Evolutionary conservation across 1,140 invertebrate species (phyloP).

Genomic region (Portunus trituberculatus): DNA sequence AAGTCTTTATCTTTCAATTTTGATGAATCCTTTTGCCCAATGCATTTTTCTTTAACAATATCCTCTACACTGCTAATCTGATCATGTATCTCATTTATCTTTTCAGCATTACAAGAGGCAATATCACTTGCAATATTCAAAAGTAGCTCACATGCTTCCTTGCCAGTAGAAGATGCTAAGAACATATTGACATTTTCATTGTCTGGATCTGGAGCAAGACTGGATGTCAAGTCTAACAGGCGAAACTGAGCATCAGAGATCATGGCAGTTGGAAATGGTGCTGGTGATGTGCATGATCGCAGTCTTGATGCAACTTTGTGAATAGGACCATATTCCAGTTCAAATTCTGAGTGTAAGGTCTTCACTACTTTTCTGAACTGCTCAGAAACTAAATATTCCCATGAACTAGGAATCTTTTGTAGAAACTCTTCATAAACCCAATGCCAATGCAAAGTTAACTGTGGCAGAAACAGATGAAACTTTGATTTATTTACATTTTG

Average conservation of each 20-base stretch:
- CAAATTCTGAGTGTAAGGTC: conserved; percentile 58
- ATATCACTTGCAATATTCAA: conserved; percentile 47
- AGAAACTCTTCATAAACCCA: conserved; percentile 74
- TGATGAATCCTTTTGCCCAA: not conserved
- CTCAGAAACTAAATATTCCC: conserved; percentile 52
- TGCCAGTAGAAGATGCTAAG: conserved; percentile 57
- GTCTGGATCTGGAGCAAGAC: conserved; percentile 32
- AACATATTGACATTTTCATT: conserved; percentile 60
- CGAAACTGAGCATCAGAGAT: conserved; percentile 47
- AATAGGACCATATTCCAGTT: conserved; percentile 64
- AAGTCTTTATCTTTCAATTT: not conserved
- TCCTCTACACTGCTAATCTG: conserved; percentile 42
- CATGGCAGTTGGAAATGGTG: conserved; percentile 53
- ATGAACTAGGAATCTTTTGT: conserved; percentile 71
- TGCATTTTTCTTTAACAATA: conserved; percentile 39
- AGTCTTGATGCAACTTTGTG: conserved; percentile 64
- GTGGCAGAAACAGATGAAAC: conserved; percentile 74
- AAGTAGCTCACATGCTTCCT: conserved; percentile 33
- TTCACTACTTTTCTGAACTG: conserved; percentile 64
- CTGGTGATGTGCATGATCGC: conserved; percentile 60
- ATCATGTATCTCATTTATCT: not conserved
- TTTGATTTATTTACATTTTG: conserved; percentile 54
- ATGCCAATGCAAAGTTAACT: conserved; percentile 77
- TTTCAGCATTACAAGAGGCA: conserved; percentile 16
- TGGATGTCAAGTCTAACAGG: conserved; percentile 44